phyloP scores from a whole-genome alignment of 1,140 invertebrate genomes.

The Lineus longissimus region DNA sequence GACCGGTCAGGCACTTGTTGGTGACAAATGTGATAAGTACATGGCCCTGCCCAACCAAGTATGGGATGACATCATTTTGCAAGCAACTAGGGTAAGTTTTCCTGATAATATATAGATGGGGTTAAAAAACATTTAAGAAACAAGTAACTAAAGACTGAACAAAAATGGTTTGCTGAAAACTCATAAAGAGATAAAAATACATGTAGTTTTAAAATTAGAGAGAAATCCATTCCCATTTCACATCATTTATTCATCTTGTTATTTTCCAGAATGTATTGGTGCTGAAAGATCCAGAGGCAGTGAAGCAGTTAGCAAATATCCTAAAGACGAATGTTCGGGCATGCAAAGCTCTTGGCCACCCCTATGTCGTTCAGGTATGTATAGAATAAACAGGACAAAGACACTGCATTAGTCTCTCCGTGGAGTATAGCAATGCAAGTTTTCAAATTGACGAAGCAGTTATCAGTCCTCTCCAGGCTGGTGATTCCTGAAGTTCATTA shows the following conservation, averaged over 20 bases:
- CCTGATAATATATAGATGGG: too few species aligned
- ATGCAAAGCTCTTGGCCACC: constrained; percentile 93
- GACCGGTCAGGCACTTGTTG: constrained; percentile 80
- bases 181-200: too few species aligned
- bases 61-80: constrained; percentile 98
- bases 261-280: constrained; percentile 81
- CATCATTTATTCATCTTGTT: too few species aligned
- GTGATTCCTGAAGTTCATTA: neutral
- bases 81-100: constrained; percentile 73
- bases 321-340: constrained; percentile 98
- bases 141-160: too few species aligned
- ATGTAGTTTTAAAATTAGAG: too few species aligned
- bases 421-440: too few species aligned
- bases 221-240: too few species aligned
- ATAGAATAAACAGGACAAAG: constrained; percentile 7
- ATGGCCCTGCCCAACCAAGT: constrained; percentile 97
- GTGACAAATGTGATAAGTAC: constrained; percentile 97
- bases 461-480: neutral
- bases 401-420: constrained; percentile 1
- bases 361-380: constrained; percentile 82
- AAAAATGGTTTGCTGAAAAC: too few species aligned
- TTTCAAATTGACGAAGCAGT: too few species aligned
- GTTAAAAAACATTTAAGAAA: too few species aligned
- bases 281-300: constrained; percentile 91
- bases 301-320: constrained; percentile 96